Conservation (phyloP, 2,797 vertebrate species). For the Brotula barbata region DNA sequence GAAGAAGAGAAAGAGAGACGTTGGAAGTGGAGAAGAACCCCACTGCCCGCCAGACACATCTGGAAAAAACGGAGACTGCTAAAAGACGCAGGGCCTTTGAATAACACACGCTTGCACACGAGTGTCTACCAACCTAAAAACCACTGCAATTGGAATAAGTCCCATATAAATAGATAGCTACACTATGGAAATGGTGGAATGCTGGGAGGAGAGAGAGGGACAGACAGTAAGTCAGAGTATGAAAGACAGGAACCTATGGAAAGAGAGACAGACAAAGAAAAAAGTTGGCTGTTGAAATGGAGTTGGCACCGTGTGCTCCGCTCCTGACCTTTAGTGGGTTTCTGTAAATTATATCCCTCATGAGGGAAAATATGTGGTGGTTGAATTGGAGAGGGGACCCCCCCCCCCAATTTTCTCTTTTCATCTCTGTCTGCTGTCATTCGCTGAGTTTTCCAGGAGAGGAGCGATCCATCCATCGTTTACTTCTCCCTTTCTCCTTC, state of each 20-base stretch:
- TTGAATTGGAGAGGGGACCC: constrained; percentile 54
- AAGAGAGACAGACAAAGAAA: constrained; percentile 18
- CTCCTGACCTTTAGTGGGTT: constrained; percentile 75
- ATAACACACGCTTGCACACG: constrained; percentile 32
- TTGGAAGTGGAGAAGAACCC: constrained; percentile 24
- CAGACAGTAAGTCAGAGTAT: no score
- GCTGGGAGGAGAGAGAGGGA: not conserved
- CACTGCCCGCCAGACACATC: constrained; percentile 28
- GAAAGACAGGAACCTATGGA: not conserved
- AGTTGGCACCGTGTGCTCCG: constrained; percentile 65
- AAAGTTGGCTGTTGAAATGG: constrained; percentile 49
- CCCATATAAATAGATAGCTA: constrained; percentile 44
- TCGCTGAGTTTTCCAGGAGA: constrained; percentile 31
- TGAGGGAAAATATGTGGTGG: constrained; percentile 76
- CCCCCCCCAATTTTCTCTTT: constrained; percentile 7
- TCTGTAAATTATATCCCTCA: constrained; percentile 79
- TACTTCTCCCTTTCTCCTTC: constrained; percentile 1
- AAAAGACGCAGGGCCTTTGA: constrained; percentile 40
- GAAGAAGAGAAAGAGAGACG: constrained; percentile 12
- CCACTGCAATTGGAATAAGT: constrained; percentile 33
- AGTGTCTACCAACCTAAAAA: constrained; percentile 29
- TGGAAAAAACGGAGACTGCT: constrained; percentile 32
- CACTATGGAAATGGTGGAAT: constrained; percentile 11
- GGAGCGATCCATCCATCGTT: constrained; percentile 37
- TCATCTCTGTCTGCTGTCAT: constrained; percentile 39